Base-by-base conservation (phyloP, 2,113 vertebrate genomes). In the Heteronetta atricapilla region DNA sequence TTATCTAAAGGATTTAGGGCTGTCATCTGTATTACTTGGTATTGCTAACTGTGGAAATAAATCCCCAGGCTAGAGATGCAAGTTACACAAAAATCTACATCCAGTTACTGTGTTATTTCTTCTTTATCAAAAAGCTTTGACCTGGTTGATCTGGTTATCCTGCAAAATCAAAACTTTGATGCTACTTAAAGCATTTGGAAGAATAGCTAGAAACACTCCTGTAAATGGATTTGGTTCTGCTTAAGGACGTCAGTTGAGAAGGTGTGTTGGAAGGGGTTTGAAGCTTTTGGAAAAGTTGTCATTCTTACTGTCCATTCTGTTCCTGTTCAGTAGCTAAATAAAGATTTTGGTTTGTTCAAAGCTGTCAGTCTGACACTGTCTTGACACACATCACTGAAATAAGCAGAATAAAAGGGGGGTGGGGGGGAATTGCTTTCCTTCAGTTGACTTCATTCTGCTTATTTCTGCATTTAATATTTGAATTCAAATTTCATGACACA, bases 361-460 rank as follows among this genome's bases (percentile, higher is more conserved):
- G 18, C 66, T 90, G 40, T 67, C 59, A 70, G 31, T 50, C 82
- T 91, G 53, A 72, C 52, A n/a, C 53, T 76, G 4, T 88, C 68
- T 69, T 88, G 88, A 86, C 86, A 38, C 9, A 50, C 4, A 58
- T 19, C 25, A 59, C 22, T 55, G 55, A 82, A 72, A 66, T 48
- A 89, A 73, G 9, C 16, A 86, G 23, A 87, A 36, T 40, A 66
- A 91, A 77, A 73, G 10, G 3, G 3, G n/a, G n/a, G n/a, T n/a
- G 0, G 0, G 1, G 17, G 1, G 28, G 1, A 7, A 26, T 2
- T 23, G 33, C 2, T 59, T 85, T 82, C 10, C 7, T 70, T 13
- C 9, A 78, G 10, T 50, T 80, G 7, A 7, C 19, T 92, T 79
- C 2, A 69, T 90, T 84, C 40, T 66, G 11, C 7, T 59, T 93